phyloP scores from a whole-genome alignment of 2,113 vertebrate species.

The Hippocampus abdominalis region DNA sequence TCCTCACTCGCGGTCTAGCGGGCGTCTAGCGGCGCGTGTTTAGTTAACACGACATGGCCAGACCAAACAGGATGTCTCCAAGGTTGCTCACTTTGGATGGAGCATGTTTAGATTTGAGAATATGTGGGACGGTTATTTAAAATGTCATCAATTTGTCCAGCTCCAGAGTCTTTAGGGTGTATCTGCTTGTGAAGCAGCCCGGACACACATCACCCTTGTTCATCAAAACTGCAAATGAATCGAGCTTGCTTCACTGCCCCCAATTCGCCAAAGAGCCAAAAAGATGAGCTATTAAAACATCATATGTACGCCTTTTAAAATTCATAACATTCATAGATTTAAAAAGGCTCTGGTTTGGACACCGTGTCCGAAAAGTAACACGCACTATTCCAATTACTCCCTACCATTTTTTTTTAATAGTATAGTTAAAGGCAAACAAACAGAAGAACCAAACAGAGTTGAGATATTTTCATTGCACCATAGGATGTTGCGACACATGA shows the following conservation, averaged over 20 bases:
- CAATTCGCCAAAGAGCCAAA: no score
- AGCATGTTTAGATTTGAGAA: constrained; percentile 37
- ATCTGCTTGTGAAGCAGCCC: not conserved
- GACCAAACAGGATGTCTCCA: constrained; percentile 54
- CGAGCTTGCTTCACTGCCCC: no score
- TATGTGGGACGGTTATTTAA: constrained; percentile 7
- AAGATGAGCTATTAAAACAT: no score
- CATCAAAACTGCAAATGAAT: no score
- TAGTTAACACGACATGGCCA: constrained; percentile 50
- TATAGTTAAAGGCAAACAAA: not conserved
- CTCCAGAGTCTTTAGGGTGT: not conserved
- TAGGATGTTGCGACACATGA: not conserved
- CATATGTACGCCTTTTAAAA: no score
- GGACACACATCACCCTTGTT: no score
- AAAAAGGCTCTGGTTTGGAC: not conserved
- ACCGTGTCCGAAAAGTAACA: not conserved
- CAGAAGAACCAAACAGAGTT: not conserved
- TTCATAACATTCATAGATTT: no score
- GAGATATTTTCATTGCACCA: not conserved
- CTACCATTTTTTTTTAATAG: not conserved
- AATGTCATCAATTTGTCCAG: not conserved
- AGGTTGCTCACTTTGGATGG: constrained; percentile 36
- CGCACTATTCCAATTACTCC: not conserved
- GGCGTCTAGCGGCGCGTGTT: constrained; percentile 56
- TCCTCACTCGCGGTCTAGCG: constrained; percentile 36